Evolutionary conservation across 2,888 invertebrate species (phyloP), one percentile per base, ranked within the genome.

Genomic region (Bombylius major): DNA sequence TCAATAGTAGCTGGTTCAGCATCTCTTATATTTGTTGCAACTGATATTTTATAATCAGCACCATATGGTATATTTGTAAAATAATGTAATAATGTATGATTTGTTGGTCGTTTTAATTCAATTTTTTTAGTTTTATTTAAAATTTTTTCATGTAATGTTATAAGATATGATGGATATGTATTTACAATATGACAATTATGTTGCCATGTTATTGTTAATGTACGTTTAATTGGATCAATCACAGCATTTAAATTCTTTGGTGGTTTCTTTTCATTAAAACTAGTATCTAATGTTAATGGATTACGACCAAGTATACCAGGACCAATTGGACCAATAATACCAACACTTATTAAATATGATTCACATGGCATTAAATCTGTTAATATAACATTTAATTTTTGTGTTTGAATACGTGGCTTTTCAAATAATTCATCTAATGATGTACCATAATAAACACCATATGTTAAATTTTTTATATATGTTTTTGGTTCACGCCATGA

Each of bases 401-500:
- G 70, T 0, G 84, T 84, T 3, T 70, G 66, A 2, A 74, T 52
- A 59, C 75, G 75, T 11, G 77, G 71, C 58, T 73, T 79, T 56
- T 80, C 78, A 51, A 79, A 73, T 23, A 82, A 73, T 58, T 84
- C 81, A 7, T 77, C 77, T 65, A 75, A 77, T 62, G 66, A 77
- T 5, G 79, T 70, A 0, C 82, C 84, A 65, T 87, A 89, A 69
- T 86, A 84, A 47, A 89, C 77, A 31, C 84, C 87, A 67, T 89
- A 91, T 0, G 61, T 62, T 4, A 65, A 39, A 58, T 63, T 60
- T 5, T 75, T 64, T n/a, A 76, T 46, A 53, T 70, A 72, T 0
- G 75, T 71, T 32, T 76, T 76, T 0, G 86, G 84, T 9, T 79
- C 76, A 13, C 78, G 73, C 89, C 90, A 90, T 9, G 72, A 74